phyloP scores from a whole-genome alignment of 2,797 vertebrate genomes.

The Phrynocephalus guinanensis region DNA sequence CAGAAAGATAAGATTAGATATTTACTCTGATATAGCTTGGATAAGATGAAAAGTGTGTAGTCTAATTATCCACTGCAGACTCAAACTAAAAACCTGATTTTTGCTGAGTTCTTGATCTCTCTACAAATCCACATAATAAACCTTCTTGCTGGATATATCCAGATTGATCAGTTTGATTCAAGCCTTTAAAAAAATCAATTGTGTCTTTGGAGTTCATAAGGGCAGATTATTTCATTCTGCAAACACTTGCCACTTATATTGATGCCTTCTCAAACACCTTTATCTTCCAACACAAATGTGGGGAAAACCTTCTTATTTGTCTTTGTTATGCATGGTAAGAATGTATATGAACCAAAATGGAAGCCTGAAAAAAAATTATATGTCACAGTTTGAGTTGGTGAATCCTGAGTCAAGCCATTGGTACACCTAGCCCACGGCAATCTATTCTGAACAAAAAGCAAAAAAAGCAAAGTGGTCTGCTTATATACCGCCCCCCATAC shows the following conservation, averaged over 20 bases:
- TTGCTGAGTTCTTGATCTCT: conserved; percentile 45
- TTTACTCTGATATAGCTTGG: conserved; percentile 45
- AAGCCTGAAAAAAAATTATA: not conserved
- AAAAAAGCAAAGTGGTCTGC: too few species aligned
- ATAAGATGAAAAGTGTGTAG: conserved; percentile 47
- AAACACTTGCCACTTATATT: not conserved
- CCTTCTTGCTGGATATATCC: conserved; percentile 34
- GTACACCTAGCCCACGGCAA: not conserved
- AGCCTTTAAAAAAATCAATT: conserved; percentile 48
- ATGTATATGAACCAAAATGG: not conserved
- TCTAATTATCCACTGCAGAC: conserved; percentile 24
- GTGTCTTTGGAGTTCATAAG: conserved; percentile 31
- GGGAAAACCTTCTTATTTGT: not conserved
- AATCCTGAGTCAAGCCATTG: not conserved
- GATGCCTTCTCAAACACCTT: conserved; percentile 25
- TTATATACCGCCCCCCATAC: too few species aligned
- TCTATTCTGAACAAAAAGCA: not conserved
- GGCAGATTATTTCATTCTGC: conserved; percentile 35
- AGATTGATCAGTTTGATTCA: conserved; percentile 42
- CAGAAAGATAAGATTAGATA: conserved; percentile 50
- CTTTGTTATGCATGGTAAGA: not conserved
- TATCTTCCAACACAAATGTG: conserved; percentile 5
- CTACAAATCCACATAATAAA: conserved; percentile 36
- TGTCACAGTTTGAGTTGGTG: not conserved
- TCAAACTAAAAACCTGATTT: conserved; percentile 47